Conservation (phyloP, 2,888 invertebrate species). For the Esperia sulphurella region DNA sequence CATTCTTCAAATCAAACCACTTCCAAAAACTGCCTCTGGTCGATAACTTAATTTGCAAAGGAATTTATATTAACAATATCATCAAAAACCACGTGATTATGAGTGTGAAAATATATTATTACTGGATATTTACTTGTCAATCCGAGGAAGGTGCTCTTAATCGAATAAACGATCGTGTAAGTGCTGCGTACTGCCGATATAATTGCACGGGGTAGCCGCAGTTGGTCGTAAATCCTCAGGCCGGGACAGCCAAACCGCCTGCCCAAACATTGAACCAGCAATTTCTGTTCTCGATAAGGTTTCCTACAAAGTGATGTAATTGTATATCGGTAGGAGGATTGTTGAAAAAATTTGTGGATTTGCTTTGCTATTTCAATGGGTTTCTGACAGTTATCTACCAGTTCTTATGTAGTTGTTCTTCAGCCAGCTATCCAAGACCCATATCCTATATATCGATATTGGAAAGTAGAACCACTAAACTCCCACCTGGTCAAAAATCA, state of each 20-base stretch:
- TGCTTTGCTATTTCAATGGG: too few relatives aligned
- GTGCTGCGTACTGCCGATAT: background rate
- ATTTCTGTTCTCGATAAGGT: background rate
- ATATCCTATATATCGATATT: too few relatives aligned
- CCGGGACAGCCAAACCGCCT: background rate
- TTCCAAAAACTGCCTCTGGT: too few relatives aligned
- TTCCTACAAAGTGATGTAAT: background rate
- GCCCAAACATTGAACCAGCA: background rate
- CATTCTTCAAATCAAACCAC: too few relatives aligned
- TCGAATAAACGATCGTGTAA: background rate
- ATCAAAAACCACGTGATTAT: background rate
- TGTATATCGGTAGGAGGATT: background rate
- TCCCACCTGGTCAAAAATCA: too few relatives aligned
- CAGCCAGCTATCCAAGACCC: too few relatives aligned
- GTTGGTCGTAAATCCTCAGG: background rate
- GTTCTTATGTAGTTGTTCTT: too few relatives aligned
- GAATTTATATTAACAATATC: background rate
- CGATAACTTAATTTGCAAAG: too few relatives aligned
- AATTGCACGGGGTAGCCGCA: background rate
- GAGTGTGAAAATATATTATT: background rate
- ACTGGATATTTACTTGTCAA: background rate
- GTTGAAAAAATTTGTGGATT: background rate
- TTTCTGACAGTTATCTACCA: too few relatives aligned
- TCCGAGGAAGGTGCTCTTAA: background rate
- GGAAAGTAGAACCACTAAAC: too few relatives aligned